Evolutionary conservation across 2,113 vertebrate species (phyloP), one percentile per base, ranked within the genome.

Genomic region (Scatophagus argus): DNA sequence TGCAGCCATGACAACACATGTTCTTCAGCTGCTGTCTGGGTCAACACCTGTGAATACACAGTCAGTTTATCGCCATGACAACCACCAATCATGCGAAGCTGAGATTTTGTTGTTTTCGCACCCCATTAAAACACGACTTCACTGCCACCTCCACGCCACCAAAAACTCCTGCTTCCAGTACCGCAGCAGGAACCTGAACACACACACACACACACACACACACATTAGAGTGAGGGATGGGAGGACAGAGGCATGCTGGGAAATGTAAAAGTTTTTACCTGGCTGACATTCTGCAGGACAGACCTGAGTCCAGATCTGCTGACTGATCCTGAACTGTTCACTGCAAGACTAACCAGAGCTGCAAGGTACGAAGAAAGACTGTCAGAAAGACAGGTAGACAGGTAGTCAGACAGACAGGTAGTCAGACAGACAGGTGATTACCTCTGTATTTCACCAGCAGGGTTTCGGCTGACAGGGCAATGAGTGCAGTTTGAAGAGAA

Each of bases 1-100:
- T 87, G 92, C 39, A 96, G 81, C 96, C 97, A 98, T 44, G 91
- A 90, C 1, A 95, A n/a, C 73, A 97, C 94, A 58, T 95, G 94
- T 38, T 94, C 90, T 78, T 92, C 82, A 17, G 70, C 87, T 36
- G 93, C 82, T 11, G 76, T 52, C 0, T 79, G 52, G 12, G 82
- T 72, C 58, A 81, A 46, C 41, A 88, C 89, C 83, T 96, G 94
- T 74, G 94, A 93, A 8, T 62, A 85, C 63, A 93, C 54, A 64
- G 36, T 71, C 25, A 79, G 60, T 0, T 7, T 16, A 29, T 79
- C 3, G 0, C 31, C 58, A 52, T 67, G 32, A 59, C 19, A 1
- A 66, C 25, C 29, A 89, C 87, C 19, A 27, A 12, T 39, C 34
- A 63, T 3, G 4, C 5, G 27, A 5, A 36, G 36, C 3, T 1